Evolutionary conservation across 1,140 invertebrate genomes (phyloP).

Genomic region (Melitaea cinxia): DNA sequence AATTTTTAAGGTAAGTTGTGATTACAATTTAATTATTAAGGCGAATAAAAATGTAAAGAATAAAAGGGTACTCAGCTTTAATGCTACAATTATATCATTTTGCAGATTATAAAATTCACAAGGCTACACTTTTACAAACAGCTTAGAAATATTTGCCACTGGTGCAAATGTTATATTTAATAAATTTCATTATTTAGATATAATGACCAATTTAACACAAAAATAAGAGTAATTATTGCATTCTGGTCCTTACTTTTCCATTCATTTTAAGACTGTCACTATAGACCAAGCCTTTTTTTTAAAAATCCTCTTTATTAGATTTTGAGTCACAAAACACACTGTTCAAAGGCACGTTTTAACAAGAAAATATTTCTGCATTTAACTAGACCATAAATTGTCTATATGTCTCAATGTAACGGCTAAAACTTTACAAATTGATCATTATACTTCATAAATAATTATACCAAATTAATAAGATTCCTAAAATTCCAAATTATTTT

Average conservation of each 20-base stretch:
- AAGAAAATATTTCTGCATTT: no score
- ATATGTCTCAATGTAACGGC: no score
- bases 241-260: constrained; percentile 8
- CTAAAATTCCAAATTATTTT: no score
- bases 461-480: no score
- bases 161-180: background rate
- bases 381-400: no score
- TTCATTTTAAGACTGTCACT: background rate
- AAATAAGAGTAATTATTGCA: constrained; percentile 15
- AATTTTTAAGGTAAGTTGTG: background rate
- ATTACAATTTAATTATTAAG: constrained; percentile 2
- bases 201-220: background rate
- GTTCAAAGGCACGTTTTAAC: no score
- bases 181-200: constrained; percentile 2
- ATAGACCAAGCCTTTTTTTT: no score
- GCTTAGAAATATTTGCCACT: background rate
- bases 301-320: no score
- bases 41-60: background rate
- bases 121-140: constrained; percentile 9
- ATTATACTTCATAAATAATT: no score
- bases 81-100: background rate
- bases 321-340: no score
- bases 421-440: no score
- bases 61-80: background rate
- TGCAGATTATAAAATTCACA: constrained; percentile 5